phyloP scores from a whole-genome alignment of 2,888 invertebrate species.

The Orchesella flavescens region DNA sequence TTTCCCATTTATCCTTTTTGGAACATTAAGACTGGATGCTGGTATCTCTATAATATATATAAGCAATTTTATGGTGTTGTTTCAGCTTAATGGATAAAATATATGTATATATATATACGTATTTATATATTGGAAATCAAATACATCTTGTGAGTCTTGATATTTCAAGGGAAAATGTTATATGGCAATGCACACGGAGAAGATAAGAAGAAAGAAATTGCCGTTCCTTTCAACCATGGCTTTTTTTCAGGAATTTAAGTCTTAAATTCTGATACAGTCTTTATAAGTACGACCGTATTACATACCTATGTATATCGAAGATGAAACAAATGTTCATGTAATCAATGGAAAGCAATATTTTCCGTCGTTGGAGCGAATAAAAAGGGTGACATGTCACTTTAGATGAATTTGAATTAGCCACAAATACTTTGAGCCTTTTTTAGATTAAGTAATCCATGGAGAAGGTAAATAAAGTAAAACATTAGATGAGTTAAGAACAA shows the following conservation, averaged over 20 bases:
- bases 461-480: too few species aligned
- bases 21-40: constrained; percentile 51
- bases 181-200: background rate
- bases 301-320: background rate
- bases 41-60: constrained; percentile 28
- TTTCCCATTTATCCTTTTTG: constrained; percentile 68
- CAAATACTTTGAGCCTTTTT: constrained; percentile 9
- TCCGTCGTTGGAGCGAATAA: background rate
- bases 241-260: background rate
- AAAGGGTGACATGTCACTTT: constrained; percentile 11
- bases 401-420: constrained; percentile 5
- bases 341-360: background rate
- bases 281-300: background rate
- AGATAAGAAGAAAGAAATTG: constrained; percentile 4
- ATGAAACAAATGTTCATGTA: background rate
- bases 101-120: background rate
- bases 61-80: constrained; percentile 38
- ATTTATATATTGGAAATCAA: constrained; percentile 22
- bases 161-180: background rate
- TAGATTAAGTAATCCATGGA: too few species aligned
- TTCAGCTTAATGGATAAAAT: constrained; percentile 23
- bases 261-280: background rate
- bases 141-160: background rate
- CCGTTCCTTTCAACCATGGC: background rate
- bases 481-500: too few species aligned